Evolutionary conservation across 2,888 invertebrate genomes (phyloP).

Genomic region (Sepiola atlantica): DNA sequence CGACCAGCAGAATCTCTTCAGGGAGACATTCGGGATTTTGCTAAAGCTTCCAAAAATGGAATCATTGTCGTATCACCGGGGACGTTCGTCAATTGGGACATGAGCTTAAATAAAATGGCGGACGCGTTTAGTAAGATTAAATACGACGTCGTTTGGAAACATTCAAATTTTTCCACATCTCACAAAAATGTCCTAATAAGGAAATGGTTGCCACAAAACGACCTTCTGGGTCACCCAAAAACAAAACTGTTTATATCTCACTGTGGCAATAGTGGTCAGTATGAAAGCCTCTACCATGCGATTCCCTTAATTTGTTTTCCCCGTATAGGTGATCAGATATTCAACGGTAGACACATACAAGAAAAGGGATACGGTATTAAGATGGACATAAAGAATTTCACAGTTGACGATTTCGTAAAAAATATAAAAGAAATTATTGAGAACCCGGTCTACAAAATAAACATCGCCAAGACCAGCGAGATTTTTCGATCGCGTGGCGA

Average conservation of each 20-base stretch:
- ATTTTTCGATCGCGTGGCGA: background rate
- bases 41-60: conserved; percentile 50
- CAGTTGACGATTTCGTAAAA: background rate
- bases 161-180: conserved; percentile 47
- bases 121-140: conserved; percentile 50
- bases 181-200: conserved; percentile 52
- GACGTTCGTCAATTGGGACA: conserved; percentile 44
- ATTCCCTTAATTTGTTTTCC: conserved; percentile 60
- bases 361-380: conserved; percentile 6
- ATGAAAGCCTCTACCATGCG: conserved; percentile 60
- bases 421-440: background rate
- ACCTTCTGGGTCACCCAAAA: conserved; percentile 56
- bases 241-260: conserved; percentile 59
- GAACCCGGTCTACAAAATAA: background rate
- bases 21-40: conserved; percentile 49
- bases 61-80: conserved; percentile 55
- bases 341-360: conserved; percentile 52
- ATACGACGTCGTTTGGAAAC: conserved; percentile 24
- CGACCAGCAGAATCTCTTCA: conserved; percentile 49
- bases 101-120: conserved; percentile 49
- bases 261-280: conserved; percentile 60
- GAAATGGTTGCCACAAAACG: conserved; percentile 61
- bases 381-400: background rate
- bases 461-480: background rate
- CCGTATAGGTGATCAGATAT: conserved; percentile 56